Base-by-base conservation (phyloP, 2,113 vertebrate genomes). In the Lepus europaeus region DNA sequence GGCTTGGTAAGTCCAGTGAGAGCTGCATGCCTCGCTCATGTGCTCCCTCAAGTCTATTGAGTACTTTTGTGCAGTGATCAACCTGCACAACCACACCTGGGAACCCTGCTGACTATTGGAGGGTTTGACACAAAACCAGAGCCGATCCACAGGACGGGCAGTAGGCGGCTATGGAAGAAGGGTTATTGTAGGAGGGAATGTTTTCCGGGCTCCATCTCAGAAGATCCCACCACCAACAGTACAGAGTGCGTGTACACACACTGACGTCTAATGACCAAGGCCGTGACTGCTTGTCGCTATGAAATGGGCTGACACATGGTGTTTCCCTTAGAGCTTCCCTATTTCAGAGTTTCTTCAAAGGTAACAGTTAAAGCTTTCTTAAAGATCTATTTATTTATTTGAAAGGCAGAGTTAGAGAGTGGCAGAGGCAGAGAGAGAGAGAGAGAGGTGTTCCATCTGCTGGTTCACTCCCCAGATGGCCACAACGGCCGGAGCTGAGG, bases 61-160 rank as follows among this genome's bases (percentile, higher is more conserved):
- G 49, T 16, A 20, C 25, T 33, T 1, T 33, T 6, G 17, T 23
- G n/a, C 63, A 63, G 74, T 29, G 59, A 73, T 2, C 22, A 17
- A 13, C 10, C 2, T 33, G 27, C 7, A 72, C 16, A 33, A 0
- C n/a, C 11, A 0, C 7, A n/a, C 13, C 76, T n/a, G 29, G 9
- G 74, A 81, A 36, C 1, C 4, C 22, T 23, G 1, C 23, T 27
- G 6, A 23, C 4, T 4, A 8, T 22, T 2, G n/a, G 23, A 53
- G 17, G 4, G 39, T 25, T 14, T 39, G 39, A 45, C 2, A 16
- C 1, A 29, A 56, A 13, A 9, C n/a, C 6, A 19, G 61, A 11
- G 20, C 7, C 83, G 83, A 53, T 9, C 49, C 11, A 12, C 1
- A 11, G 63, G 6, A 16, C 5, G 25, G 81, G 53, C 64, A 23